Conservation (phyloP, 2,888 invertebrate species). For the Napeogenes inachia region DNA sequence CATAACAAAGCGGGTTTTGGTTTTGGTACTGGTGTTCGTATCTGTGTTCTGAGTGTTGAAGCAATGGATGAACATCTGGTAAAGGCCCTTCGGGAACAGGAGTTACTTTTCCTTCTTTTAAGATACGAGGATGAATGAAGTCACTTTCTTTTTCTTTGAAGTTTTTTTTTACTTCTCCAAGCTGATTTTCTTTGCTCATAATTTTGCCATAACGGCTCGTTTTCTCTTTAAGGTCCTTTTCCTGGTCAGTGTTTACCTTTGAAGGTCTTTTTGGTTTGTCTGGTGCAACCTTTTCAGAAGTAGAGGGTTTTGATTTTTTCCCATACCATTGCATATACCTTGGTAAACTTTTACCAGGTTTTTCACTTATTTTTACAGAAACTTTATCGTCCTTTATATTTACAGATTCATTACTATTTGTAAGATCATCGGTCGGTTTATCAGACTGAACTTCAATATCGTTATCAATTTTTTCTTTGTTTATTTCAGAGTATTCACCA, state of each 20-base stretch:
- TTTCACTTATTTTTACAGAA: slow-evolving; percentile 48
- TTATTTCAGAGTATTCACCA: slow-evolving; percentile 11
- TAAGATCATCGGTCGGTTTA: slow-evolving; percentile 20
- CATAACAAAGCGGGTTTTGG: slow-evolving; percentile 70
- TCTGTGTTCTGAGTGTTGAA: slow-evolving; percentile 87
- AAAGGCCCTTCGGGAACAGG: slow-evolving; percentile 67
- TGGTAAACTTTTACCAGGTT: slow-evolving; percentile 72
- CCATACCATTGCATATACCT: slow-evolving; percentile 90
- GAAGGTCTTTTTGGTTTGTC: slow-evolving; percentile 68
- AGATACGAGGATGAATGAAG: slow-evolving; percentile 66
- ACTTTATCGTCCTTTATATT: slow-evolving; percentile 49
- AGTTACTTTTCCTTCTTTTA: slow-evolving; percentile 72
- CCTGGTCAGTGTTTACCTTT: slow-evolving; percentile 57
- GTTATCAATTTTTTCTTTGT: slow-evolving; percentile 42
- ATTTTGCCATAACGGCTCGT: slow-evolving; percentile 65
- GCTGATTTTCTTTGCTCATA: slow-evolving; percentile 57
- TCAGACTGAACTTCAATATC: slow-evolving; percentile 33
- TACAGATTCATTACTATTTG: slow-evolving; percentile 53
- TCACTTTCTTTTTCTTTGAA: slow-evolving; percentile 78
- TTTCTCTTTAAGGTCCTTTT: slow-evolving; percentile 50
- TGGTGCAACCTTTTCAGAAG: slow-evolving; percentile 64
- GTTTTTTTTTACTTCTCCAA: slow-evolving; percentile 74
- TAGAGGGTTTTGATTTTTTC: slow-evolving; percentile 70
- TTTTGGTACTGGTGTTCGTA: slow-evolving; percentile 81
- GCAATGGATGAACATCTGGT: slow-evolving; percentile 79